These are phyloP conservation scores for Hippocampus abdominalis DNA, from an alignment of 2,113 vertebrate species.

Conservation along the genomic window DNA sequence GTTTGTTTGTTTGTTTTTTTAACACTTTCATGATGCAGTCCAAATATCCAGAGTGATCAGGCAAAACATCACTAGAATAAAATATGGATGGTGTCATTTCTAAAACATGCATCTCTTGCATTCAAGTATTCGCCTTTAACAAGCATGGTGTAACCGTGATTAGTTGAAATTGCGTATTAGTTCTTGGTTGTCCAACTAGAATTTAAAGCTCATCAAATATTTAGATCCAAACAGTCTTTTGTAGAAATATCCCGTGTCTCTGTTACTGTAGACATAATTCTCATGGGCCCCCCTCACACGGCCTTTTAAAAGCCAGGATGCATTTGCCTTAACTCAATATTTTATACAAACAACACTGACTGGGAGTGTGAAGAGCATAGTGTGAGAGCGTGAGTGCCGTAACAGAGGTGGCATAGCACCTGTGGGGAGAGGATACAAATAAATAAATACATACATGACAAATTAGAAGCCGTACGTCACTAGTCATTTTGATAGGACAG, in stretches of 20 bases:
- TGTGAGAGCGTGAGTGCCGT: no score
- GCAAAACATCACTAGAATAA: neutral
- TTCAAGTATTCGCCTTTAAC: conserved; percentile 31
- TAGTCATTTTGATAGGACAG: neutral
- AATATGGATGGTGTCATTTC: neutral
- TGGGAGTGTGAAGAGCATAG: conserved; percentile 51
- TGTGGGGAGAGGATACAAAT: no score
- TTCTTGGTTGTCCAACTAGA: conserved; percentile 20
- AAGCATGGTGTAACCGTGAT: conserved; percentile 7
- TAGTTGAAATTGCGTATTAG: conserved; percentile 14
- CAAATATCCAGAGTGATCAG: neutral
- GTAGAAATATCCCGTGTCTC: conserved; percentile 10
- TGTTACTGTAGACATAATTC: neutral
- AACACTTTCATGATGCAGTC: neutral
- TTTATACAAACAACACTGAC: conserved; percentile 28
- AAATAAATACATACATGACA: no score
- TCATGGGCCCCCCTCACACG: neutral
- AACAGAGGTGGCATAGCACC: no score
- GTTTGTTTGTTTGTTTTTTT: neutral
- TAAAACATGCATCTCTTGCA: neutral
- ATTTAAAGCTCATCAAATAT: conserved; percentile 48
- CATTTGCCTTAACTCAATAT: neutral
- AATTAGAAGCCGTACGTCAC: no score
- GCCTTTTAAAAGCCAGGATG: neutral
- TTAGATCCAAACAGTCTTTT: conserved; percentile 39